These are phyloP conservation scores for Phengaris arion DNA, from an alignment of 2,888 invertebrate species.

Conservation along the genomic window DNA sequence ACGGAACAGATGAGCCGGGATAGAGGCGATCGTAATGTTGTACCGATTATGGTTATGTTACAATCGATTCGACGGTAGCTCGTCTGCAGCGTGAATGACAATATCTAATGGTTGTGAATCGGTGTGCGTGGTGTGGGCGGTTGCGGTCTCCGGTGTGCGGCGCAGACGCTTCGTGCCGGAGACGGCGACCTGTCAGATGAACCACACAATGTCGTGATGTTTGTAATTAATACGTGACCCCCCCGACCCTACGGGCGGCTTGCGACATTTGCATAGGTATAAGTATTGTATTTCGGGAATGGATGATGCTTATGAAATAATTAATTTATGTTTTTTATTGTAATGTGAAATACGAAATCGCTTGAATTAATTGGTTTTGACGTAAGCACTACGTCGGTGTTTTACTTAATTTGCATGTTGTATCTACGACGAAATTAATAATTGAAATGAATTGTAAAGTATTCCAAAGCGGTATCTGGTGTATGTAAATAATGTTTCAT, in stretches of 20 bases:
- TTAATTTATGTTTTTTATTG: constrained; percentile 10
- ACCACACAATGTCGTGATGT: background rate
- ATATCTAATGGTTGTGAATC: constrained; percentile 14
- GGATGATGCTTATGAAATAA: constrained; percentile 4
- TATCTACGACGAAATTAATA: background rate
- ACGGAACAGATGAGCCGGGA: background rate
- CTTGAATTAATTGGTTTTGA: background rate
- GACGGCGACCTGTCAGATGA: background rate
- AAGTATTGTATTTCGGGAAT: background rate
- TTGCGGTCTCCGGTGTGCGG: background rate
- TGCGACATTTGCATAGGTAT: background rate
- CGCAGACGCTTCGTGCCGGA: background rate
- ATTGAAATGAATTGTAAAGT: background rate
- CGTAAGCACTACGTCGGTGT: background rate
- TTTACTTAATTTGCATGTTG: constrained; percentile 3
- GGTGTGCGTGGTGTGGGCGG: background rate
- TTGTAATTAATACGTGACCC: background rate
- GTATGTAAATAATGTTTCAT: constrained; percentile 15
- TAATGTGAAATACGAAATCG: background rate
- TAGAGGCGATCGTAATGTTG: background rate
- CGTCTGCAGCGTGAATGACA: constrained; percentile 18
- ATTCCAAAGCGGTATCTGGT: background rate
- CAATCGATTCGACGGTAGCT: background rate
- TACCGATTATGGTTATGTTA: background rate
- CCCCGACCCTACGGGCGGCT: background rate